Conservation (phyloP, 2,797 vertebrate species). For the Intellagama lesueurii region DNA sequence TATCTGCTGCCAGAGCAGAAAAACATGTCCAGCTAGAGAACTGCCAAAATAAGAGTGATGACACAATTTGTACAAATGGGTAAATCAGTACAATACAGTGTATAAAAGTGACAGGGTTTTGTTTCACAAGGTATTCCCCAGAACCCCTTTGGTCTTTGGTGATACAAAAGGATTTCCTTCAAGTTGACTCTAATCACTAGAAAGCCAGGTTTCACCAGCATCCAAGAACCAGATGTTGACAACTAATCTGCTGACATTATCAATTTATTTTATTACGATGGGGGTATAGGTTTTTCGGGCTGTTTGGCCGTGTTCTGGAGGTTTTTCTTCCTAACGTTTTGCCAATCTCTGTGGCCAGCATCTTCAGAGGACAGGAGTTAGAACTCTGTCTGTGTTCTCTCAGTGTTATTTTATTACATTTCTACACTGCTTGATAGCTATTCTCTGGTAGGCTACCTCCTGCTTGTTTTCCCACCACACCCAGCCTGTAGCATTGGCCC, state of each 20-base stretch:
- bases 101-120: neutral
- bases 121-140: neutral
- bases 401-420: neutral
- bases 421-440: neutral
- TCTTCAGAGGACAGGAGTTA: too few species aligned
- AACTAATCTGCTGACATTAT: neutral
- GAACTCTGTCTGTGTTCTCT: too few species aligned
- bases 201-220: neutral
- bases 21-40: neutral
- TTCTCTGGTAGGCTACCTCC: neutral
- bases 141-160: neutral
- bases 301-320: too few species aligned
- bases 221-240: neutral
- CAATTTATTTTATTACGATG: too few species aligned
- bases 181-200: neutral
- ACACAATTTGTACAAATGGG: neutral
- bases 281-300: too few species aligned
- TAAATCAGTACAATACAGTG: neutral
- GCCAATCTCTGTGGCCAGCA: too few species aligned
- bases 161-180: neutral
- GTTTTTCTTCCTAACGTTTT: too few species aligned
- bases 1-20: neutral
- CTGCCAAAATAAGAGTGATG: slow-evolving; percentile 30
- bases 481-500: neutral
- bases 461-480: too few species aligned